These are phyloP conservation scores for Neosalanx taihuensis DNA, from an alignment of 2,797 vertebrate species.

Conservation along the genomic window DNA sequence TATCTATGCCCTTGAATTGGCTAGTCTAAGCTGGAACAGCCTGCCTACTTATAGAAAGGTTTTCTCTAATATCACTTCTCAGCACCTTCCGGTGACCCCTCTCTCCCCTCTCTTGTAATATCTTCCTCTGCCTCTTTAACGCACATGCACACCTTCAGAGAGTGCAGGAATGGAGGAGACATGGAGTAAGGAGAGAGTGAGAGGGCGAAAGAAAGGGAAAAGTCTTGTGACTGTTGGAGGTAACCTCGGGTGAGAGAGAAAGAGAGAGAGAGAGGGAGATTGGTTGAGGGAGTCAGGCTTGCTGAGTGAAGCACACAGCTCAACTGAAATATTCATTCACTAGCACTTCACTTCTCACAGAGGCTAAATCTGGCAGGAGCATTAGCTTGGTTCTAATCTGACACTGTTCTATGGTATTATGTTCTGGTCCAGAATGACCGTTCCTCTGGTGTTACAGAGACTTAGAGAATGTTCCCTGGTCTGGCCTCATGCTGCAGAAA, in stretches of 20 bases:
- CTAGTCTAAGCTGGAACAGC: too few species aligned
- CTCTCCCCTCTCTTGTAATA: background rate
- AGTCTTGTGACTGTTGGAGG: background rate
- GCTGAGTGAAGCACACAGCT: background rate
- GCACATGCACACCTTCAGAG: background rate
- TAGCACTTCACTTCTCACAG: background rate
- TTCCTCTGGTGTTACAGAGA: too few species aligned
- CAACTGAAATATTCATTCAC: slow-evolving; percentile 9
- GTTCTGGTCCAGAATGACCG: too few species aligned
- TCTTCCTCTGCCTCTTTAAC: background rate
- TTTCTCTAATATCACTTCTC: too few species aligned
- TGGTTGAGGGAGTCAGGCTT: too few species aligned
- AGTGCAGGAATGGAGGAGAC: background rate
- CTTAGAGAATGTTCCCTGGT: too few species aligned
- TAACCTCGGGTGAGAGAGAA: background rate
- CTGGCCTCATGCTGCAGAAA: too few species aligned
- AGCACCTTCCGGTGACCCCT: background rate
- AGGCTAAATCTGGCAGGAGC: slow-evolving; percentile 6
- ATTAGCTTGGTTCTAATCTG: background rate
- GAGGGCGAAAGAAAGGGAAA: background rate
- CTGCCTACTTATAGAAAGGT: too few species aligned
- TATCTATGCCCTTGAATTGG: too few species aligned
- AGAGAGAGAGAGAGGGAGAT: too few species aligned
- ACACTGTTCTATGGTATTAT: too few species aligned
- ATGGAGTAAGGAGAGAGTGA: background rate